phyloP scores from a whole-genome alignment of 2,888 invertebrate genomes.

The Norana najaformis region DNA sequence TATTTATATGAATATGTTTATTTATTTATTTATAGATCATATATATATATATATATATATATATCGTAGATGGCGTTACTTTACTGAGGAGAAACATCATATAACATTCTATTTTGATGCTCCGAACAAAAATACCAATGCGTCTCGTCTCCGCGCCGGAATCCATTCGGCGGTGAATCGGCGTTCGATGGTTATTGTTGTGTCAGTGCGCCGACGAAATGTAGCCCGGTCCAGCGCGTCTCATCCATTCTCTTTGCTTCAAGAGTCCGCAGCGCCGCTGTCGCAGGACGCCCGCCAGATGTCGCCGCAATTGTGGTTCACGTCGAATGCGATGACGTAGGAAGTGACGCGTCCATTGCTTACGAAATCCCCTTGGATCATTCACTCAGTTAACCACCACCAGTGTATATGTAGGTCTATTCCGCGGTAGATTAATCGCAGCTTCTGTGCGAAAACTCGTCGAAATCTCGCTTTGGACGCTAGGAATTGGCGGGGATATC shows the following conservation, averaged over 20 bases:
- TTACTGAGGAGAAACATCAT: too few relatives aligned
- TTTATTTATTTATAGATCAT: too few relatives aligned
- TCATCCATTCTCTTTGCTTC: neutral
- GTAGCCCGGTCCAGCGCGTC: neutral
- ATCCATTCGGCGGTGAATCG: too few relatives aligned
- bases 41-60: too few relatives aligned
- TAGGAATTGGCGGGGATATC: neutral
- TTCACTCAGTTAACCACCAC: too few relatives aligned
- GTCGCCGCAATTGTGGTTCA: neutral
- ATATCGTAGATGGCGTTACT: too few relatives aligned
- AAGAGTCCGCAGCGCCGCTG: neutral
- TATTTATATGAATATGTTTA: too few relatives aligned
- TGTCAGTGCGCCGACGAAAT: neutral
- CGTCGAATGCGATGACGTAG: neutral
- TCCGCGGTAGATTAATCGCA: neutral
- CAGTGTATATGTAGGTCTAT: too few relatives aligned
- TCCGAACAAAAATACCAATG: too few relatives aligned
- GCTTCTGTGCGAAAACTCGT: neutral
- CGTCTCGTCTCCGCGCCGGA: too few relatives aligned
- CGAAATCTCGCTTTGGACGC: neutral
- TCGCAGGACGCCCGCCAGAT: neutral
- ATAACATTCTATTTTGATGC: too few relatives aligned
- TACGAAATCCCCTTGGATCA: neutral
- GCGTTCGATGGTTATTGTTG: neutral
- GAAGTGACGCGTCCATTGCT: neutral